Conservation (phyloP, 2,888 invertebrate genomes). For the Argyresthia albistria region DNA sequence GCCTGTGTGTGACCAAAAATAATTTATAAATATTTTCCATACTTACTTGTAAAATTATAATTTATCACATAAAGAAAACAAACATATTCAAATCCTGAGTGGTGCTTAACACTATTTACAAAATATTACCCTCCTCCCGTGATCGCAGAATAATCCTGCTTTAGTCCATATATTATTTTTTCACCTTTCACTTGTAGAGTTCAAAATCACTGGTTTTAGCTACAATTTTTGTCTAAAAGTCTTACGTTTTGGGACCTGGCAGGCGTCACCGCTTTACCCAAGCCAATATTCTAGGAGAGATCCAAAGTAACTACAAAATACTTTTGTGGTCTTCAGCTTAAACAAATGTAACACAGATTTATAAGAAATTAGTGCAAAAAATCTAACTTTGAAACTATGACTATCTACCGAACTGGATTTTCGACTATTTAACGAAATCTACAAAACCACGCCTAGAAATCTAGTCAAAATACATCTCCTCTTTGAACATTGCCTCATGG, state of each 20-base stretch:
- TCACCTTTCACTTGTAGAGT: background rate
- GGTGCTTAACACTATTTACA: conserved; percentile 55
- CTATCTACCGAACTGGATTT: no score
- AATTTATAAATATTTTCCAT: no score
- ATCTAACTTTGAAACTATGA: no score
- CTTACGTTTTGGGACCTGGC: conserved; percentile 4
- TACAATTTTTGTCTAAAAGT: background rate
- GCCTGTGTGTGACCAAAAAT: no score
- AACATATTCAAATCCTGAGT: conserved; percentile 54
- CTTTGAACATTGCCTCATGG: conserved; percentile 76
- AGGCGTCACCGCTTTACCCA: conserved; percentile 40
- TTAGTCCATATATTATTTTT: conserved; percentile 27
- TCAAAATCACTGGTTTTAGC: background rate
- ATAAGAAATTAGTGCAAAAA: no score
- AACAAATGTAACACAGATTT: no score
- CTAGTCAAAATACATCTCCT: conserved; percentile 74
- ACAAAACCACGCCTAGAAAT: conserved; percentile 59
- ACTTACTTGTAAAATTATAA: no score
- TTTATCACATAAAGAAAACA: conserved; percentile 21
- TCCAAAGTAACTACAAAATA: background rate
- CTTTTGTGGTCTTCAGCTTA: background rate
- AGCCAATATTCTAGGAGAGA: conserved; percentile 50
- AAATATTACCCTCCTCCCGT: conserved; percentile 37
- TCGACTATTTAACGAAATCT: no score
- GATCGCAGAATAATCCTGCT: conserved; percentile 13